phyloP scores from a whole-genome alignment of 2,113 vertebrate genomes.

The Anhinga anhinga region DNA sequence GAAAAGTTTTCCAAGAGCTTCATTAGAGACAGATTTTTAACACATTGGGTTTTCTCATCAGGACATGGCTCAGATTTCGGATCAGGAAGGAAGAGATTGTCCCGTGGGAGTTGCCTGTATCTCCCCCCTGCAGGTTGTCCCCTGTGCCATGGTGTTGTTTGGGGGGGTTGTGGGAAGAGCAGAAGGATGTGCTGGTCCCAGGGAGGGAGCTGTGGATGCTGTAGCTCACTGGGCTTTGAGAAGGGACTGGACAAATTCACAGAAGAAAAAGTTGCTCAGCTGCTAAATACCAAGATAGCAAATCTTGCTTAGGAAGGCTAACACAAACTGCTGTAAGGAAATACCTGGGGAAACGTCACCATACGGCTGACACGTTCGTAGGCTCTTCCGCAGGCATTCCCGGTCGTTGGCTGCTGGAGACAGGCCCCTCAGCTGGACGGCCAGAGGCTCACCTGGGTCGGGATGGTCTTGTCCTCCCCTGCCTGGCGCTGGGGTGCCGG shows the following conservation, averaged over 20 bases:
- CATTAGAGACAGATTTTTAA: not conserved
- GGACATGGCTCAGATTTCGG: not conserved
- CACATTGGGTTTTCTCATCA: not conserved
- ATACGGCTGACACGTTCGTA: not conserved
- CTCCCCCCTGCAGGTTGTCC: not conserved
- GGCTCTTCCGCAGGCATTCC: not conserved
- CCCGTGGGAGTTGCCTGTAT: accelerated
- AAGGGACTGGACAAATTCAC: not conserved
- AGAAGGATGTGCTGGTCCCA: not conserved
- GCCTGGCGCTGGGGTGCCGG: accelerated
- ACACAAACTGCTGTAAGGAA: not conserved
- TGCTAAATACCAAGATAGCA: not conserved
- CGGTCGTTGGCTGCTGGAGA: not conserved
- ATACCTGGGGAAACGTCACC: not conserved
- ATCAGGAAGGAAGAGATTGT: not conserved
- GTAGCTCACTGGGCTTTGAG: not conserved
- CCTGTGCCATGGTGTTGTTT: not conserved
- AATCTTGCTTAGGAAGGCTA: not conserved
- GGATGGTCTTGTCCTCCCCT: not conserved
- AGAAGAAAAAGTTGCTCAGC: not conserved
- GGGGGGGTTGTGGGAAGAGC: not conserved
- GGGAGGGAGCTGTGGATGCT: not conserved
- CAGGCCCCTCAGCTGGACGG: not conserved
- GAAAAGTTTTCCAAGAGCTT: not conserved
- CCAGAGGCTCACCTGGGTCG: not conserved